Percentiles rank a stretch among this genome's conserved stretches.
Conservation (phyloP, 2,113 vertebrate species). For the Hypomesus transpacificus region DNA sequence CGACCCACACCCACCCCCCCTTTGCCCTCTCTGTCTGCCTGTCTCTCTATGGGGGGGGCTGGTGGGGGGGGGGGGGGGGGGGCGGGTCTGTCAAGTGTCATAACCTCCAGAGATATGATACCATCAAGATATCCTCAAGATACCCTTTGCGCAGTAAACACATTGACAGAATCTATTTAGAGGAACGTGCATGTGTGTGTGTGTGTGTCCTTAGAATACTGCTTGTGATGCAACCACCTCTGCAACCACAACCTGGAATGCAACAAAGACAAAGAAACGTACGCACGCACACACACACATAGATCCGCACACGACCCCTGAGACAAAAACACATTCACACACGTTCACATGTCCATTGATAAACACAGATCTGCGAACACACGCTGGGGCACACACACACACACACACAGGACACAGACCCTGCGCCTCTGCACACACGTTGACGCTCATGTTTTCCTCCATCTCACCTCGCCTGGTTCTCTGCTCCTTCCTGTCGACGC, state of each 20-base stretch:
- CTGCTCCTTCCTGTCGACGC: not conserved
- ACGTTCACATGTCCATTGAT: too few species aligned
- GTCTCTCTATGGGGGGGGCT: slow-evolving; percentile 16
- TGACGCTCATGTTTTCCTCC: not conserved
- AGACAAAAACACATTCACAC: too few species aligned
- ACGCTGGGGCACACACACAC: not conserved
- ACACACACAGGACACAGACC: not conserved
- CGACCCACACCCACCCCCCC: not conserved
- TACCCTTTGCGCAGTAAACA: slow-evolving; percentile 21
- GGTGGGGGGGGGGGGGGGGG: slow-evolving; percentile 12
- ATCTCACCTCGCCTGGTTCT: slow-evolving; percentile 40
- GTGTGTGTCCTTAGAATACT: slow-evolving; percentile 26
- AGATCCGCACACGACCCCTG: not conserved
- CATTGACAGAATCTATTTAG: not conserved
- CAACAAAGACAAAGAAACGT: slow-evolving; percentile 26
- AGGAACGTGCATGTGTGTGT: slow-evolving; percentile 10
- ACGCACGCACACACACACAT: not conserved
- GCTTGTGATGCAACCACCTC: slow-evolving; percentile 56
- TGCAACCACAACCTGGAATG: slow-evolving; percentile 35
- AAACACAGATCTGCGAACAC: slow-evolving; percentile 4
- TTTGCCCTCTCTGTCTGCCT: not conserved
- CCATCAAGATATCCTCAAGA: slow-evolving; percentile 25
- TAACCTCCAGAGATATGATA: slow-evolving; percentile 21
- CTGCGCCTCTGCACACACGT: not conserved
- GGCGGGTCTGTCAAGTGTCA: slow-evolving; percentile 52